Base-by-base conservation (phyloP, 2,888 invertebrate species). In the Tenthredo amoena region DNA sequence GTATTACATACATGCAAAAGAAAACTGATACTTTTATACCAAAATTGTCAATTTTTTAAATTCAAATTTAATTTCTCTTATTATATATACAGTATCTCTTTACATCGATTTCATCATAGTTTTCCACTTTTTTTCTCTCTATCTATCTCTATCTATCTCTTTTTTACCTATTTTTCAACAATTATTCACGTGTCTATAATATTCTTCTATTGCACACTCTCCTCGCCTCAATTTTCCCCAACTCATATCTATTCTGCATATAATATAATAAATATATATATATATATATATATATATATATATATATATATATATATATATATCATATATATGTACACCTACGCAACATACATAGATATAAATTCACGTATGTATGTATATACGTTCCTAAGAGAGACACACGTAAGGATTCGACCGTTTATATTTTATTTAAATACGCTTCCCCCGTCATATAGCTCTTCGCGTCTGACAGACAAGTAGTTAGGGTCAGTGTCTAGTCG, bases 401-500 rank as follows among this genome's bases (percentile, higher is more conserved):
- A 62, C 62, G 62, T 62, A 62, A 55, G 62, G 21, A 62, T 62
- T 62, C 62, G 26, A 62, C 26, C 21, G 10, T 62, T 62, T 62
- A 62, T 62, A 26, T 62, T 62, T 43, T 74, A 43, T 74, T 47
- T 43, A 37, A 71, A 71, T 74, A 18, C 12, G n/a, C 10, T 43
- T 43, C 9, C 34, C 15, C 47, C 74, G 74, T 26, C 26, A 12
- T n/a, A 74, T 47, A 10, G n/a, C 12, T 31, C 47, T 21, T 47
- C 76, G 47, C 76, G 76, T 76, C 21, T 43, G 12, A 47, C 55
- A 55, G 18, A 31, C 18, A 50, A 81, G 81, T 81, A 81, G 81
- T 81, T 37, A 71, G 84, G 72, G 50, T 84, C 84, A 72, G 84
- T 84, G 84, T 84, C 84, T 84, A 47, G 84, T 84, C 84, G 74